phyloP scores from a whole-genome alignment of 2,888 invertebrate genomes.

The Argynnis bischoffii region DNA sequence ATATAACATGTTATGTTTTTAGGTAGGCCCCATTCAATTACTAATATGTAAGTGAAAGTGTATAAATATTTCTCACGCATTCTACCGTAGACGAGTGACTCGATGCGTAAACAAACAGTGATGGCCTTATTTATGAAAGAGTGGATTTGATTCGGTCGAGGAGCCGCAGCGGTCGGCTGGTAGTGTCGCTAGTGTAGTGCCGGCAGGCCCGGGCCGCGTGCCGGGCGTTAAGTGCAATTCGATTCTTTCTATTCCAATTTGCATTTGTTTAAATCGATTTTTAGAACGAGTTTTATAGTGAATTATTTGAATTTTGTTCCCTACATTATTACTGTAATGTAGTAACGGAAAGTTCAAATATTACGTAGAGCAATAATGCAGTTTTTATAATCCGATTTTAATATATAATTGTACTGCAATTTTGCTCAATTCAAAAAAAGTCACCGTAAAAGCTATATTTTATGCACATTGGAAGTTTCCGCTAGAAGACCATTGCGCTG shows the following conservation, averaged over 20 bases:
- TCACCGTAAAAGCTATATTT: background rate
- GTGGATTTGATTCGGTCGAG: constrained; percentile 47
- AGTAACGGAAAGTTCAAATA: constrained; percentile 24
- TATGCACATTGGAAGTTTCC: constrained; percentile 21
- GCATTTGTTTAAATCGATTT: constrained; percentile 41
- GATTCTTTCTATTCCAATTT: constrained; percentile 45
- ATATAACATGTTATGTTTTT: constrained; percentile 57
- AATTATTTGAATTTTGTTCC: background rate
- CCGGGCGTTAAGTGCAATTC: constrained; percentile 57
- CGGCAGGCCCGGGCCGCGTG: constrained; percentile 51
- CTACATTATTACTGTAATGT: constrained; percentile 19
- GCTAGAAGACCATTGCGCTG: constrained; percentile 3
- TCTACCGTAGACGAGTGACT: constrained; percentile 62
- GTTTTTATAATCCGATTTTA: constrained; percentile 39
- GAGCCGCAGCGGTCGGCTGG: constrained; percentile 36
- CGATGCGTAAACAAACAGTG: constrained; percentile 51
- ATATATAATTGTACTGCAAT: constrained; percentile 38
- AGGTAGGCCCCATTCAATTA: constrained; percentile 80
- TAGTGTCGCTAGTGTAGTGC: constrained; percentile 73
- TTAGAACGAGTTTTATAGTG: constrained; percentile 19
- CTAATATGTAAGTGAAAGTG: constrained; percentile 76
- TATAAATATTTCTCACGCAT: constrained; percentile 73
- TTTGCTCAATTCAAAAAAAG: constrained; percentile 20
- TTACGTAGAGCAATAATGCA: constrained; percentile 24
- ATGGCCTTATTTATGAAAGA: constrained; percentile 71